Percentiles rank a stretch among this genome's conserved stretches.
These are phyloP conservation scores for Ennomos fuscantarius DNA, from an alignment of 2,888 invertebrate genomes.

Conservation along the genomic window DNA sequence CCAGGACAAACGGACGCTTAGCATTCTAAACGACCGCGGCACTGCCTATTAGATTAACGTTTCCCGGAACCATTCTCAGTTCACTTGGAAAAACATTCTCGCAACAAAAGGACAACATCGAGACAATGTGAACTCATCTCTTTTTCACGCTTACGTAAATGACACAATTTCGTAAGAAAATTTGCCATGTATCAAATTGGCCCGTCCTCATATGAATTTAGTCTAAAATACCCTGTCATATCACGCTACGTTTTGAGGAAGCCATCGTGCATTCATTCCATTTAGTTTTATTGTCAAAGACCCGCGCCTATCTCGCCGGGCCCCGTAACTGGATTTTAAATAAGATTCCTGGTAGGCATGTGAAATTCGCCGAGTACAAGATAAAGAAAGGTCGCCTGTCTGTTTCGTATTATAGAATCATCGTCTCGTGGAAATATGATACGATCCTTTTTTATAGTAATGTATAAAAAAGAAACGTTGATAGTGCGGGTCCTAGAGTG, in stretches of 20 bases:
- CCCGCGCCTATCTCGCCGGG: slow-evolving; percentile 81
- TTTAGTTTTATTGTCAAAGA: slow-evolving; percentile 84
- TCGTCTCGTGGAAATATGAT: slow-evolving; percentile 70
- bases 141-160: slow-evolving; percentile 49
- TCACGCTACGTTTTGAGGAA: slow-evolving; percentile 73
- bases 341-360: slow-evolving; percentile 79
- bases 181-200: slow-evolving; percentile 65
- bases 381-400: slow-evolving; percentile 82
- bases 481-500: slow-evolving; percentile 55
- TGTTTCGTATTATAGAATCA: slow-evolving; percentile 75
- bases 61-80: slow-evolving; percentile 33
- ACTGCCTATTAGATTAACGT: slow-evolving; percentile 43
- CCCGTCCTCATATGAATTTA: slow-evolving; percentile 67
- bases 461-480: slow-evolving; percentile 60
- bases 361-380: slow-evolving; percentile 78
- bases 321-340: slow-evolving; percentile 84
- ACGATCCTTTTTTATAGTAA: slow-evolving; percentile 71
- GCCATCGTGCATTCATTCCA: slow-evolving; percentile 83
- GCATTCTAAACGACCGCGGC: slow-evolving; percentile 53
- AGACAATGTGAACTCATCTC: slow-evolving; percentile 42
- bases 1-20: slow-evolving; percentile 59
- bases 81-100: slow-evolving; percentile 32
- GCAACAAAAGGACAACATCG: slow-evolving; percentile 47
- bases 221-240: slow-evolving; percentile 72
- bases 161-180: slow-evolving; percentile 58